Percentiles rank a stretch among this genome's conserved stretches.
Evolutionary conservation across 2,888 invertebrate species (phyloP).

Genomic region (Protodeltote pygarga): DNA sequence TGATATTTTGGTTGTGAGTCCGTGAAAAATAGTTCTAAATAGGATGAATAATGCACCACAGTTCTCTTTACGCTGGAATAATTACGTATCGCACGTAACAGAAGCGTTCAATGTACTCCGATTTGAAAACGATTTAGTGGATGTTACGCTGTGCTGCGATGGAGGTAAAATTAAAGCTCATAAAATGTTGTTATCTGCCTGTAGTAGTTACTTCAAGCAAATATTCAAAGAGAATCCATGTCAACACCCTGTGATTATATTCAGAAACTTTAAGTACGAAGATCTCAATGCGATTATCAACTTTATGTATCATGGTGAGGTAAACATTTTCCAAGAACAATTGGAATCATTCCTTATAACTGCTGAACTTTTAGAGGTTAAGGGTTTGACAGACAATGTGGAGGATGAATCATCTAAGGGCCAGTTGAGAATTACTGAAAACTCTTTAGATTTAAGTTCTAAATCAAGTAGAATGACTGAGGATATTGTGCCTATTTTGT

Average conservation of each 20-base stretch:
- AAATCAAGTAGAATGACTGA: slow-evolving; percentile 70
- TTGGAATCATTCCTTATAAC: slow-evolving; percentile 92
- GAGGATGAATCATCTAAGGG: slow-evolving; percentile 78
- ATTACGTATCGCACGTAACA: slow-evolving; percentile 93
- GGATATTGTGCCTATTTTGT: slow-evolving; percentile 64
- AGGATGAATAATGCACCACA: slow-evolving; percentile 90
- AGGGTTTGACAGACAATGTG: slow-evolving; percentile 90
- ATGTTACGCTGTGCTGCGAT: slow-evolving; percentile 95
- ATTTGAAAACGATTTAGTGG: slow-evolving; percentile 90
- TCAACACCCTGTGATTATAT: slow-evolving; percentile 93
- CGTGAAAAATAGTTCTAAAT: slow-evolving; percentile 35
- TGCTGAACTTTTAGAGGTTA: slow-evolving; percentile 91
- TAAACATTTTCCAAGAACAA: slow-evolving; percentile 93
- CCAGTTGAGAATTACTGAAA: slow-evolving; percentile 69
- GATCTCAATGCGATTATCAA: slow-evolving; percentile 92
- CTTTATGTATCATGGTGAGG: slow-evolving; percentile 95
- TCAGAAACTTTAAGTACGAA: slow-evolving; percentile 92
- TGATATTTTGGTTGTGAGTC: slow-evolving; percentile 12
- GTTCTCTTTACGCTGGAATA: slow-evolving; percentile 95
- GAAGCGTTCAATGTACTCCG: slow-evolving; percentile 92
- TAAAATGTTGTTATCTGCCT: slow-evolving; percentile 94
- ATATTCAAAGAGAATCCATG: slow-evolving; percentile 92
- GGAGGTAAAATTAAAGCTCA: slow-evolving; percentile 94
- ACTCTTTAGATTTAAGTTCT: slow-evolving; percentile 79
- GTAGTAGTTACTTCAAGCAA: slow-evolving; percentile 92